Base-by-base conservation (phyloP, 2,113 vertebrate species). In the Ciconia boyciana region DNA sequence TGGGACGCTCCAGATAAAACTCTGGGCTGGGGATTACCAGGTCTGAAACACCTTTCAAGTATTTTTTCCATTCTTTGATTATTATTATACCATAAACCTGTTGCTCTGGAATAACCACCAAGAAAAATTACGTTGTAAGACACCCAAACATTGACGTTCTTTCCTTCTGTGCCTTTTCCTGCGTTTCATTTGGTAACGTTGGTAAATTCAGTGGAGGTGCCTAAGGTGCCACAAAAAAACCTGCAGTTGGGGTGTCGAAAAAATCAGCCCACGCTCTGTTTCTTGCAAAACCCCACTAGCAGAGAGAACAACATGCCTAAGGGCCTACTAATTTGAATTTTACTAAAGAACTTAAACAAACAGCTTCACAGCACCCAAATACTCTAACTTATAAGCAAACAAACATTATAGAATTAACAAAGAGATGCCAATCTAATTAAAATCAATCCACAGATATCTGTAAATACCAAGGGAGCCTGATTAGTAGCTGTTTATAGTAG, bases 351-450 rank as follows among this genome's bases (percentile, higher is more conserved):
- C 54, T 83, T 66, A 91, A 90, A 76, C 57, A 57, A 83, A 93
- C 60, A 94, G 72, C 83, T 31, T 66, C 51, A 31, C 48, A 68
- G 66, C 60, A 92, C 58, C 85, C 51, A 93, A 84, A 95, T 89
- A 88, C 70, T 82, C 78, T 71, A 70, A 78, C 52, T 80, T 95
- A 68, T 6, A 93, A 89, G 75, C 69, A 96, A 95, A 91, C 80
- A 90, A 74, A 83, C 60, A 87, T 78, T 87, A 94, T 48, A 86
- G 55, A 64, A 97, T 87, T 96, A 72, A 95, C 74, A 94, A 92
- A 72, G 75, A 96, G 71, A 90, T 92, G 64, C 43, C 86, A 97
- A 84, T 82, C 93, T 93, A 95, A 83, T 92, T 89, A 97, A 97
- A 97, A 95, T 92, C 65, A 94, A 70, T 94, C 85, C 64, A 82